Conservation (phyloP, 2,113 vertebrate genomes). For the Genyomyrus donnyi region DNA sequence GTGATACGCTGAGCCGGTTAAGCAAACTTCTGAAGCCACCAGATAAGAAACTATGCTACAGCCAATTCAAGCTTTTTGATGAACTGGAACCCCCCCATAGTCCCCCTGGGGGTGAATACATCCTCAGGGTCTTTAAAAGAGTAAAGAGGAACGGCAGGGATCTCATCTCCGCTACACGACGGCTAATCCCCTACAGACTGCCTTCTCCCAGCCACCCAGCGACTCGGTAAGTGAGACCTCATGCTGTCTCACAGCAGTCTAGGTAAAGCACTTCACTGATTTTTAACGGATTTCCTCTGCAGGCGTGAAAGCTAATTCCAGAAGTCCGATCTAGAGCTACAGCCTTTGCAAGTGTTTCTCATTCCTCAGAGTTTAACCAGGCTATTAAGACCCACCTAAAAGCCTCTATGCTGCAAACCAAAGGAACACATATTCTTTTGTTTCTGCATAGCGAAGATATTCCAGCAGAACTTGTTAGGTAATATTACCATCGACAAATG, state of each 20-base stretch:
- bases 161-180: background rate
- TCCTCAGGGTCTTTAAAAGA: background rate
- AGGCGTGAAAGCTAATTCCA: background rate
- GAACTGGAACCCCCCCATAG: background rate
- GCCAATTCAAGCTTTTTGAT: constrained; percentile 34
- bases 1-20: constrained; percentile 41
- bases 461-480: background rate
- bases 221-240: background rate
- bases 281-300: background rate
- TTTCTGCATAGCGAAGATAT: background rate
- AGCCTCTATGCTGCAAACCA: background rate
- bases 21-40: constrained; percentile 42
- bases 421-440: background rate
- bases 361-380: background rate
- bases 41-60: constrained; percentile 49
- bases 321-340: background rate
- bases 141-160: background rate
- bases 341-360: background rate
- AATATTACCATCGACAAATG: background rate
- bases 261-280: background rate
- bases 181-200: background rate
- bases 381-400: background rate
- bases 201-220: background rate
- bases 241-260: background rate
- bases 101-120: background rate